Base-by-base conservation (phyloP, 2,797 vertebrate genomes). In the Arctocebus calabarensis region DNA sequence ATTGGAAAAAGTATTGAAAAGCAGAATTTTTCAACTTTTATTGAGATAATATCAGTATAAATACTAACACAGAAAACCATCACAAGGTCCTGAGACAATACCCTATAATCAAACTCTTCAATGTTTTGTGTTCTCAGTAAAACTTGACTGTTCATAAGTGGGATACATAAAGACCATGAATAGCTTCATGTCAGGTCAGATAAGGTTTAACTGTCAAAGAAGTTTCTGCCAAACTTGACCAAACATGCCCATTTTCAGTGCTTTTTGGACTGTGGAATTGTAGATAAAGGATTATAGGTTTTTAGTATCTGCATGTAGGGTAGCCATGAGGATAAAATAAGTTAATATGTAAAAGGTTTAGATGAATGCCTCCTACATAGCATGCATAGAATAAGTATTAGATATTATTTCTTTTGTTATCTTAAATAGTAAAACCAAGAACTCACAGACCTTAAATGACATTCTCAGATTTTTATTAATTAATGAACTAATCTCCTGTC, bases 381-480 rank as follows among this genome's bases (percentile, higher is more conserved):
- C 55, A 78, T 91, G 62, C 20, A 34, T n/a, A 94, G 77, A 93
- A 84, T 88, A 96, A 97, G 91, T 95, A 90, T 84, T 94, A 94
- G n/a, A 78, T 93, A 34, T 89, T 89, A 86, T 87, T 82, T 86
- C 19, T 88, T 87, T 64, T 91, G 93, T 94, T 93, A 68, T 34
- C 75, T 90, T 94, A 71, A 93, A 79, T n/a, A 85, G 9, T 85
- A 90, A 96, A 95, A 92, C n/a, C 37, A 94, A 90, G 68, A 81
- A 48, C 82, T 82, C 59, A 43, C 2, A 78, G 34, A 16, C 4
- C 19, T 29, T 91, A 73, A 37, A 14, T 94, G 89, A 90, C 45
- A 95, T 93, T 89, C 77, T 88, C 23, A 94, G 62, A 90, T 92
- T 95, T 94, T 62, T 90, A n/a, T 88, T 96, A 96, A 96, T 90